Conservation (phyloP, 2,888 invertebrate genomes). For the Stomorhina lunata region DNA sequence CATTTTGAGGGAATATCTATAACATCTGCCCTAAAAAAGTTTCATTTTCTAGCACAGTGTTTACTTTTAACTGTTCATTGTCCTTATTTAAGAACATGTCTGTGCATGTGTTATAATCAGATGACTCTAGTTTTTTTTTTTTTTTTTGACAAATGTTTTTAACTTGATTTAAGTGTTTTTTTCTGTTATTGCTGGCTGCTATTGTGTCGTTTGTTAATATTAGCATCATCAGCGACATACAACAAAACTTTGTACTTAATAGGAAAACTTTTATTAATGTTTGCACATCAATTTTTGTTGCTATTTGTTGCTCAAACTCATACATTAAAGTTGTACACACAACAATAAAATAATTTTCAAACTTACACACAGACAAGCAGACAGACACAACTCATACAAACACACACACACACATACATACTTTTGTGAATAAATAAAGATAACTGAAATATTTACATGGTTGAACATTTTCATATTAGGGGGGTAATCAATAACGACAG, state of each 20-base stretch:
- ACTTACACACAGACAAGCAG: neutral
- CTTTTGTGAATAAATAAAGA: neutral
- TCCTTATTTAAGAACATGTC: neutral
- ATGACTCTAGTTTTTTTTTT: neutral
- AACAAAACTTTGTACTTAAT: slow-evolving; percentile 50
- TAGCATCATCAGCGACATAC: slow-evolving; percentile 21
- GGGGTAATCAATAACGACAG: too few relatives aligned
- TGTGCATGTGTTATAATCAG: neutral
- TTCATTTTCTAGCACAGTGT: too few relatives aligned
- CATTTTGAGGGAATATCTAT: too few relatives aligned
- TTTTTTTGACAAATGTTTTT: slow-evolving; percentile 27
- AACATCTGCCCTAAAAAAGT: too few relatives aligned
- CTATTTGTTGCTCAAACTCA: slow-evolving; percentile 16
- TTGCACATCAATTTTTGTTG: slow-evolving; percentile 71
- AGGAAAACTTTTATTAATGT: slow-evolving; percentile 71
- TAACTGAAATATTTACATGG: slow-evolving; percentile 3
- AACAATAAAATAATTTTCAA: neutral
- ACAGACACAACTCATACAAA: neutral
- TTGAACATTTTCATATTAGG: too few relatives aligned
- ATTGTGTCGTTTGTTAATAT: neutral
- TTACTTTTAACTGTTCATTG: too few relatives aligned
- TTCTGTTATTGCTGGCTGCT: neutral
- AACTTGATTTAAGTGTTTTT: neutral
- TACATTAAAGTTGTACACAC: slow-evolving; percentile 7
- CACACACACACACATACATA: neutral